Conservation (phyloP, 2,888 invertebrate genomes). For the Drosophila emarginata region DNA sequence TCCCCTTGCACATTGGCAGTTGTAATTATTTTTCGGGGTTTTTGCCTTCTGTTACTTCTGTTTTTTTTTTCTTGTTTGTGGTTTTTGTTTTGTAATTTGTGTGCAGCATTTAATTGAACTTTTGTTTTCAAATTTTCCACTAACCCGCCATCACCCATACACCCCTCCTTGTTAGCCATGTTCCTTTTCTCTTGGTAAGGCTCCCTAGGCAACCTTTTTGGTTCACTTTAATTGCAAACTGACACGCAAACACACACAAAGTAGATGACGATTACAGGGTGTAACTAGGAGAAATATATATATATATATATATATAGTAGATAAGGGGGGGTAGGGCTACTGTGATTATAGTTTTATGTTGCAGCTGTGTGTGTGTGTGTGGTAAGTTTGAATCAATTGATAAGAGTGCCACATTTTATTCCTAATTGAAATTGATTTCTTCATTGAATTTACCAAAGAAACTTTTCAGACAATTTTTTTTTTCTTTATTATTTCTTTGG, state of each 20-base stretch:
- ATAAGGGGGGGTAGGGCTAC: neutral
- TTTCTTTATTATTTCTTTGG: neutral
- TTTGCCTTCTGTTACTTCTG: neutral
- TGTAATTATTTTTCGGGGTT: slow-evolving; percentile 30
- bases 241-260: slow-evolving; percentile 19
- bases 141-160: neutral
- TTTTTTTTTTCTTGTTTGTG: slow-evolving; percentile 2
- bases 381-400: too few relatives aligned
- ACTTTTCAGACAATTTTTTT: neutral
- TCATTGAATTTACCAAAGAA: neutral
- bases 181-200: neutral
- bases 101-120: slow-evolving; percentile 27
- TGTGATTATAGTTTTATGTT: slow-evolving; percentile 22
- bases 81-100: slow-evolving; percentile 19
- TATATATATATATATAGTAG: too few relatives aligned
- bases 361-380: neutral
- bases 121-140: slow-evolving; percentile 26
- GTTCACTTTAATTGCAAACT: slow-evolving; percentile 21
- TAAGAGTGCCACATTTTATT: neutral
- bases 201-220: neutral
- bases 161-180: neutral
- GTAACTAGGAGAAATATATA: neutral
- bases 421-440: slow-evolving; percentile 6
- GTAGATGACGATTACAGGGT: neutral
- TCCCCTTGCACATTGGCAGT: slow-evolving; percentile 10